Base-by-base conservation (phyloP, 2,113 vertebrate species). In the Hippoglossus stenolepis region DNA sequence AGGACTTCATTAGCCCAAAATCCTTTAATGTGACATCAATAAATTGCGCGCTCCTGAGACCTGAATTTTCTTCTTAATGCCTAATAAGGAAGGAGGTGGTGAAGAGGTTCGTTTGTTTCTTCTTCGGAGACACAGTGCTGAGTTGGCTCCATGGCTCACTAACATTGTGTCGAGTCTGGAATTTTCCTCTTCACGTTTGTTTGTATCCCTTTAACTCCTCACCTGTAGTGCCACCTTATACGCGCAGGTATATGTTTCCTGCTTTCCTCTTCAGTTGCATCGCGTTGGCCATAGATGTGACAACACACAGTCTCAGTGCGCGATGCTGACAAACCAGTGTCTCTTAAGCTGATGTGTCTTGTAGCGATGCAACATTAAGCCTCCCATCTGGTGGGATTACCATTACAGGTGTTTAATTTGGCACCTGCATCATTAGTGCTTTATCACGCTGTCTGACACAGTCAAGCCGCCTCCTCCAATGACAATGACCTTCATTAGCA, bases 341-440 rank as follows among this genome's bases (percentile, higher is more conserved):
- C 70, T 73, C 20, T 5, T 11, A 24, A 43, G 68, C 64, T 47
- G 70, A 64, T 65, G 23, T 73, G 40, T 77, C 72, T 82, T 31
- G 56, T 2, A 57, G 81, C 57, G 20, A 72, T 59, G 83, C 80
- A 75, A 79, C 83, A 86, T 89, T 90, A 89, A 84, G 65, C 66
- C 65, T 63, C 78, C 79, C 88, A 84, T 87, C 82, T 90, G 84
- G 28, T 71, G 66, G 47, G 75, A 80, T 82, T 85, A 79, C 76
- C 85, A 76, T 89, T 81, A 82, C 82, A 91, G 87, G 87, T 90
- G 88, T 90, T 88, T 81, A 31, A 31, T 31, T 31, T 31, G 31
- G 31, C 77, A 85, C 82, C 64, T 15, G 13, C 69, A n/a, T 83
- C 77, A 65, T 88, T 79, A 83, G 77, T 13, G 61, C 75, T 86